Evolutionary conservation across 2,888 invertebrate genomes (phyloP), one percentile per base, ranked within the genome.

Genomic region (Pollenia amentaria): DNA sequence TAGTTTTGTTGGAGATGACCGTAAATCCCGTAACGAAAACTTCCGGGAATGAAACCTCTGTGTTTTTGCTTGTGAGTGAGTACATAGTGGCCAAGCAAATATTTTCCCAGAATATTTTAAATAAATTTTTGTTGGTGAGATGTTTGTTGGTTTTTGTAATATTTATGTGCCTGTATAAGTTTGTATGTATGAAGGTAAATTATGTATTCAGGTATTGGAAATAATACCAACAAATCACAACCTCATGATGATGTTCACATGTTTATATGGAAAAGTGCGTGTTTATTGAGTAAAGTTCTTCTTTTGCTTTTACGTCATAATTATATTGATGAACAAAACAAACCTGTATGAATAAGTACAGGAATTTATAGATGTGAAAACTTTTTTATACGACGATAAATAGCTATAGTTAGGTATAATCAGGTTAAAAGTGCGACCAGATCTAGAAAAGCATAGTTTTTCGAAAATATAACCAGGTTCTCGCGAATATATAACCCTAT

Each of bases 101-200:
- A 57, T 40, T 53, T 64, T 42, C n/a, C 40, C 40, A 9, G 40
- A 70, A 53, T 70, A 70, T 77, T 77, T 67, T 12, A 67, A 62
- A 77, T 44, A 67, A 46, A 46, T 77, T 67, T 55, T 10, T 67
- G 18, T 40, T 67, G 55, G 16, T 55, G 29, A 38, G 55, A 77
- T 67, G 38, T 46, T 38, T 55, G 44, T 10, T 40, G 18, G 55
- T 6, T 57, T 18, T 38, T 57, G 14, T n/a, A 21, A 6, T 55
- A 55, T 55, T 18, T 40, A 40, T 53, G 16, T 53, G 6, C n/a
- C 3, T 16, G 9, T 42, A 51, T 29, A 14, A 12, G n/a, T 11
- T 38, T 38, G 29, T n/a, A 12, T 10, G 38, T 14, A 8, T 38
- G 8, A 60, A 40, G 29, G 4, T 29, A 29, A 29, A 29, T 29